Conservation (phyloP, 2,113 vertebrate genomes). For the Macrotus californicus region DNA sequence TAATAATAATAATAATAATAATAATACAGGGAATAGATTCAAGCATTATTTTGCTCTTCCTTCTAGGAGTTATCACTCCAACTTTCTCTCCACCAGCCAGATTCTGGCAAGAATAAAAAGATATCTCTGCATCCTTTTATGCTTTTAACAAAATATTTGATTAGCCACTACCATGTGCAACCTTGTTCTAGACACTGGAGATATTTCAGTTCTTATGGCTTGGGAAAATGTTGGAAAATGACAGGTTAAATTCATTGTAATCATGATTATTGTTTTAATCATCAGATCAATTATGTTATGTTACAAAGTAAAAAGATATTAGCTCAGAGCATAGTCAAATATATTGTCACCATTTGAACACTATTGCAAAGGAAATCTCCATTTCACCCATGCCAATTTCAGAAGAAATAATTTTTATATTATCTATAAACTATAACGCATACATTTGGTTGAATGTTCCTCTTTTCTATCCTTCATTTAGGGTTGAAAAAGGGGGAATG, state of each 20-base stretch:
- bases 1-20: neutral
- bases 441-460: neutral
- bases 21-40: neutral
- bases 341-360: neutral
- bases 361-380: neutral
- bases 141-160: neutral
- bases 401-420: conserved; percentile 3
- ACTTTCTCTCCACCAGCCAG: neutral
- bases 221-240: neutral
- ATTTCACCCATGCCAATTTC: neutral
- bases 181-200: neutral
- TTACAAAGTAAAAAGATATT: neutral
- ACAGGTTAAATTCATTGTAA: neutral
- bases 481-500: neutral
- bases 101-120: neutral
- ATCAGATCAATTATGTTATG: neutral
- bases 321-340: neutral
- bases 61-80: neutral
- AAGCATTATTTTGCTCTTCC: neutral
- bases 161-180: neutral
- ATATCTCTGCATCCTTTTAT: neutral
- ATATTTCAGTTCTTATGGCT: neutral
- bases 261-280: neutral
- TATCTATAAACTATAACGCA: neutral
- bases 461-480: neutral